Percentiles rank a stretch among this genome's conserved stretches.
phyloP scores from a whole-genome alignment of 2,797 vertebrate species.

The Sebastes itinus region DNA sequence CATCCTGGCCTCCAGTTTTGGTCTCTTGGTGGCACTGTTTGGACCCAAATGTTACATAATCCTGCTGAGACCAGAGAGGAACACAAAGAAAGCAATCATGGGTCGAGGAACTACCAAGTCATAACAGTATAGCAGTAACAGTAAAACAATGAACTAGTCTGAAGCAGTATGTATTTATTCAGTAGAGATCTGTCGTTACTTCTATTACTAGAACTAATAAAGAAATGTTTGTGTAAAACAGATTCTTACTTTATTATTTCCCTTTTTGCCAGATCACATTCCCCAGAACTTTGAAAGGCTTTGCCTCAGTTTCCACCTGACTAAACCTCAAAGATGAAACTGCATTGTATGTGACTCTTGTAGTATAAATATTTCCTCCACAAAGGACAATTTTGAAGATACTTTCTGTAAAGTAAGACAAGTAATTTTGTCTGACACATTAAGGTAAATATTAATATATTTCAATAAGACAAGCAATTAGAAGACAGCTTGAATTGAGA shows the following conservation, averaged over 20 bases:
- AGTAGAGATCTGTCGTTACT: background rate
- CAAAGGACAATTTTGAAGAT: too few species aligned
- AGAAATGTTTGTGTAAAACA: background rate
- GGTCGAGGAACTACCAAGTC: background rate
- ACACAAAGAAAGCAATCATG: conserved; percentile 75
- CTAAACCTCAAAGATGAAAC: too few species aligned
- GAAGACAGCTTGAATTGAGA: background rate
- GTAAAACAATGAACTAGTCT: background rate
- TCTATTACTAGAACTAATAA: background rate
- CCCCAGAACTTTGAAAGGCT: too few species aligned
- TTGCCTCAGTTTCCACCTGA: too few species aligned
- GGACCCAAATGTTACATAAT: conserved; percentile 74
- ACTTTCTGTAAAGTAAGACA: too few species aligned
- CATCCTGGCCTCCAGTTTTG: conserved; percentile 68
- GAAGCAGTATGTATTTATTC: background rate
- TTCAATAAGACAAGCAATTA: background rate
- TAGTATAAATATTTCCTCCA: too few species aligned
- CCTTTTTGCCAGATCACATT: too few species aligned
- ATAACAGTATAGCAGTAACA: background rate
- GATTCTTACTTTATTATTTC: too few species aligned
- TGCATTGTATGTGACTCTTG: too few species aligned
- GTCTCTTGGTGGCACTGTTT: conserved; percentile 72
- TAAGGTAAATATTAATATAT: background rate
- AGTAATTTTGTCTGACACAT: too few species aligned
- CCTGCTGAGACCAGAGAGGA: conserved; percentile 63